Conservation (phyloP, 2,797 vertebrate species). For the Molothrus ater region DNA sequence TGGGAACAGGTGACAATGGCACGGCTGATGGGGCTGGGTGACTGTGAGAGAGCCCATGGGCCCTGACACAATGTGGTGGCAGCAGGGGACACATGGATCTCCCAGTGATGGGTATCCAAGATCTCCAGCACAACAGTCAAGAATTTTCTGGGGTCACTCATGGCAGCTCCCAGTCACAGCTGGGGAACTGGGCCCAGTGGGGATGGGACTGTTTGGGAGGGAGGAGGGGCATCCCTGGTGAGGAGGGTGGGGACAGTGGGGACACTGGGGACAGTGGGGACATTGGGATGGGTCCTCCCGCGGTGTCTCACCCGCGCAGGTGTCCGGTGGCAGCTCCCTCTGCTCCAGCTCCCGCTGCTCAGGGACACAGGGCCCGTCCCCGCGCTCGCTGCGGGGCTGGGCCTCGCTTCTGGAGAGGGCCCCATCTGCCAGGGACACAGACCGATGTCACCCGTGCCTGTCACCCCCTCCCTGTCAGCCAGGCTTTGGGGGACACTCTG, state of each 20-base stretch:
- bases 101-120: not conserved
- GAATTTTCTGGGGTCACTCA: not conserved
- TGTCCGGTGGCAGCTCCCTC: conserved; percentile 60
- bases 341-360: conserved; percentile 72
- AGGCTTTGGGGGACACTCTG: not conserved
- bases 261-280: not conserved
- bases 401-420: conserved; percentile 53
- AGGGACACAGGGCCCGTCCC: conserved; percentile 66
- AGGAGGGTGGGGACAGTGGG: not conserved
- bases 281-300: accelerated
- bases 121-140: accelerated
- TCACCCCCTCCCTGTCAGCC: not conserved
- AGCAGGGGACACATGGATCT: not conserved
- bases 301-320: conserved; percentile 57
- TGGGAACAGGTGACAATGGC: not conserved
- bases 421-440: conserved; percentile 10
- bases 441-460: not conserved
- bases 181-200: not conserved
- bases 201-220: accelerated
- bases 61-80: not conserved
- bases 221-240: accelerated
- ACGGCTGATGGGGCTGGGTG: accelerated
- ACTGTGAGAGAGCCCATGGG: not conserved
- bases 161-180: not conserved
- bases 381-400: conserved; percentile 55